phyloP scores from a whole-genome alignment of 2,113 vertebrate genomes.

The Melanerpes formicivorus region DNA sequence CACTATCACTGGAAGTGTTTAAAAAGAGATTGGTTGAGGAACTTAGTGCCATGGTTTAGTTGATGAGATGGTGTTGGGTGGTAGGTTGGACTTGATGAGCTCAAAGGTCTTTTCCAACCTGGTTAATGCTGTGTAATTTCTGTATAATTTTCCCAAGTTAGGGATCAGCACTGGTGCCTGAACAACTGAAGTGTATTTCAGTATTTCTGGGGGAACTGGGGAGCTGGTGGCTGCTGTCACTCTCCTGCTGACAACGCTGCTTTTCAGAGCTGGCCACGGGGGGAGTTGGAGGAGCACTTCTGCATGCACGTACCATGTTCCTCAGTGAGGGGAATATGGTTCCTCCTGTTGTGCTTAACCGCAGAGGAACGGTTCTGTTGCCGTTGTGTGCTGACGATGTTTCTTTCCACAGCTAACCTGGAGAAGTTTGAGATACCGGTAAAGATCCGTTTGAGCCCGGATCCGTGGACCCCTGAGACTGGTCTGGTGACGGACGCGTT shows the following conservation, averaged over 20 bases:
- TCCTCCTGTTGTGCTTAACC: background rate
- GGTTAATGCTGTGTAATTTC: too few species aligned
- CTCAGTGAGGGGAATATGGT: fast-evolving
- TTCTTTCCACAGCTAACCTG: constrained; percentile 80
- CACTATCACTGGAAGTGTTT: too few species aligned
- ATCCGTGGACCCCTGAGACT: constrained; percentile 94
- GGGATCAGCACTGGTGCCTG: background rate
- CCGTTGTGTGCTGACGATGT: background rate
- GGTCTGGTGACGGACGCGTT: constrained; percentile 96
- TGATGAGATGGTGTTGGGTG: too few species aligned
- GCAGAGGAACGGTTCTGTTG: background rate
- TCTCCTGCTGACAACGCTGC: background rate
- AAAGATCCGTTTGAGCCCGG: constrained; percentile 90
- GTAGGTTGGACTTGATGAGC: too few species aligned
- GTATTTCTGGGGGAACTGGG: background rate
- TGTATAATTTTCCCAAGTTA: background rate
- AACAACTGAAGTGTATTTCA: background rate
- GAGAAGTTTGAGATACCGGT: constrained; percentile 94
- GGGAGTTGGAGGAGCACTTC: background rate
- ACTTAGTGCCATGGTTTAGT: too few species aligned
- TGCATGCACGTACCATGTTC: fast-evolving
- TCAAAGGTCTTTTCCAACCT: too few species aligned
- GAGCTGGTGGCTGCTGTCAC: background rate
- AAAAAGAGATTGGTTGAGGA: too few species aligned
- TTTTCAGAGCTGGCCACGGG: background rate